Conservation (phyloP, 2,113 vertebrate species). For the Prunella fulvescens region DNA sequence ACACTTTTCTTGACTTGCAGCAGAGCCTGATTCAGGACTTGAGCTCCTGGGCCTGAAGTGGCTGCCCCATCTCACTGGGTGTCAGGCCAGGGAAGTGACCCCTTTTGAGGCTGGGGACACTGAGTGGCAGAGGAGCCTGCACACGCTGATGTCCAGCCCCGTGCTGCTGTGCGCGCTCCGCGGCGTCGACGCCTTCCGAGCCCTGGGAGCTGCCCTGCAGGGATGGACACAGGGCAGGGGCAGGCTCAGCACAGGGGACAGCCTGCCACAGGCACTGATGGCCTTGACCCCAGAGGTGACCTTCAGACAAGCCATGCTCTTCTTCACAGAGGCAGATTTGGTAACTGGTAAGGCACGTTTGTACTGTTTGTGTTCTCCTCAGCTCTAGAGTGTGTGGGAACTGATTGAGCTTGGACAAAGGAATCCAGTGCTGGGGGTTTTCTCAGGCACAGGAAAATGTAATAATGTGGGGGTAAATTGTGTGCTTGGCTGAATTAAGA, state of each 20-base stretch:
- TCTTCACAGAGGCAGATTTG: conserved; percentile 71
- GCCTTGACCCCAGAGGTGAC: conserved; percentile 72
- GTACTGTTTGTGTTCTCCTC: not conserved
- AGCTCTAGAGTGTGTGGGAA: not conserved
- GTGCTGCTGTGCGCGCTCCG: conserved; percentile 64
- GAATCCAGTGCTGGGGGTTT: not conserved
- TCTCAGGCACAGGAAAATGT: not conserved
- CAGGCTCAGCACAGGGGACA: not conserved
- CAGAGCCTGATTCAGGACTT: conserved; percentile 23
- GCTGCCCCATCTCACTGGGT: conserved; percentile 62
- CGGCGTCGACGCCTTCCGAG: conserved; percentile 30
- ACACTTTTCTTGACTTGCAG: conserved; percentile 15
- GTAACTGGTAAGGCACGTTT: conserved; percentile 32
- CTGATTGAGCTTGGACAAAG: not conserved
- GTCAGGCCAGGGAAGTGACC: conserved; percentile 73
- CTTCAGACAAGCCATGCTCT: conserved; percentile 68
- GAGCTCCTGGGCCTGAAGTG: conserved; percentile 73
- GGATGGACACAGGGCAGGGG: not conserved
- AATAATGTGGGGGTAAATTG: not conserved
- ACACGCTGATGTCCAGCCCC: conserved; percentile 43
- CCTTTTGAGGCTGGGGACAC: conserved; percentile 73
- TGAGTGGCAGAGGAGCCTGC: conserved; percentile 53
- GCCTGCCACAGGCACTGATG: conserved; percentile 51
- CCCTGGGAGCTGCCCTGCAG: conserved; percentile 27
- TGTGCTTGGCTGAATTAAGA: not conserved